Evolutionary conservation across 1,140 invertebrate genomes (phyloP).

Genomic region (Drosophila gunungcola): DNA sequence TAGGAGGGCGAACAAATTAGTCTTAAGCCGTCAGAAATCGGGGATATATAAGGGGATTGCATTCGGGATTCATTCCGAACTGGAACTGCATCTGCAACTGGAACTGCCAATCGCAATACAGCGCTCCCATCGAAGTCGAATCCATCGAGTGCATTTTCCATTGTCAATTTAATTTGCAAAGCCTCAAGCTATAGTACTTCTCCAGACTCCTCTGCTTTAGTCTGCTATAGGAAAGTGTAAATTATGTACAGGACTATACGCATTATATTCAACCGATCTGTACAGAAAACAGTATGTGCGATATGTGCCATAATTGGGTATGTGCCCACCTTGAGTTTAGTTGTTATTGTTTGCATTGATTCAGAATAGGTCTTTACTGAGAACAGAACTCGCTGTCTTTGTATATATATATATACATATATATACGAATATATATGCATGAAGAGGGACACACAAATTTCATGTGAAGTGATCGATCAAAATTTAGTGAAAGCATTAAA

Average conservation of each 20-base stretch:
- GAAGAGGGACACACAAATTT: constrained; percentile 48
- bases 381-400: constrained; percentile 29
- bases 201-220: constrained; percentile 23
- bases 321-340: constrained; percentile 30
- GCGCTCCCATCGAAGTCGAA: constrained; percentile 14
- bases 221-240: constrained; percentile 56
- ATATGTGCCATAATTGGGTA: constrained; percentile 73
- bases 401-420: constrained; percentile 31
- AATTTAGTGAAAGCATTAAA: constrained; percentile 75
- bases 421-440: constrained; percentile 24
- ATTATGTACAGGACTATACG: constrained; percentile 70
- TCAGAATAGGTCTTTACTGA: constrained; percentile 12
- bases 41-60: constrained; percentile 14
- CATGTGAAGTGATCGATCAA: constrained; percentile 74
- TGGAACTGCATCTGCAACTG: background rate
- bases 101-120: constrained; percentile 15
- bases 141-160: constrained; percentile 29
- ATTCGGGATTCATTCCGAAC: constrained; percentile 16
- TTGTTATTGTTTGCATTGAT: constrained; percentile 53
- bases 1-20: constrained; percentile 61
- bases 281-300: constrained; percentile 70
- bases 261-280: constrained; percentile 62
- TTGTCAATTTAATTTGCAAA: constrained; percentile 75
- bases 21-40: constrained; percentile 26
- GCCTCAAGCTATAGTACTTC: constrained; percentile 38